Evolutionary conservation across 2,888 invertebrate species (phyloP).

Genomic region (Oscheius sp.): DNA sequence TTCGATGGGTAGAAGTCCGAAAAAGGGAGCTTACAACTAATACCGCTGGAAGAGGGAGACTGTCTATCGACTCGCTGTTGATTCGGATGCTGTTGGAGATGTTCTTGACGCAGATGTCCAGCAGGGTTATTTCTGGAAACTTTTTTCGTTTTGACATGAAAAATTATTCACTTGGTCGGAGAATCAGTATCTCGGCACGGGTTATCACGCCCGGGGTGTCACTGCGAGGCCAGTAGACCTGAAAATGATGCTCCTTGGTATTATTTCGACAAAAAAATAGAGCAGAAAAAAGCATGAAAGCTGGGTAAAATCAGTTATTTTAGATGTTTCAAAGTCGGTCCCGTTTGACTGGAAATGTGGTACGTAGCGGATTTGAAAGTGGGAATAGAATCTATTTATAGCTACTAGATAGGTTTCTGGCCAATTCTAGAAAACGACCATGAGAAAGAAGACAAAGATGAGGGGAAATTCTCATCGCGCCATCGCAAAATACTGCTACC

Average conservation of each 20-base stretch:
- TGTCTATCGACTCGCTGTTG: not conserved
- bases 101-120: conserved; percentile 8
- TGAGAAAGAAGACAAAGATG: too few species aligned
- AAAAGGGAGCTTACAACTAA: not conserved
- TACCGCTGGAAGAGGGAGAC: not conserved
- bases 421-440: too few species aligned
- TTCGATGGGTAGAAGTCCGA: not conserved
- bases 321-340: too few species aligned
- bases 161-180: not conserved
- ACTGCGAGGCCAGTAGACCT: conserved; percentile 18
- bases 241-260: not conserved
- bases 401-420: too few species aligned
- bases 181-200: not conserved
- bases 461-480: too few species aligned
- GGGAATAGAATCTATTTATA: too few species aligned
- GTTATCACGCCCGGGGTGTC: not conserved
- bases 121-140: not conserved
- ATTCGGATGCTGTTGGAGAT: not conserved
- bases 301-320: too few species aligned
- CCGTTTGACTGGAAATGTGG: too few species aligned
- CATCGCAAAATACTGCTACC: too few species aligned
- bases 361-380: too few species aligned
- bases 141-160: not conserved
- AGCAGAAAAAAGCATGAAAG: not conserved
- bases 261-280: not conserved